These are phyloP conservation scores for Limnephilus auricula DNA, from an alignment of 2,888 invertebrate genomes.

Conservation along the genomic window DNA sequence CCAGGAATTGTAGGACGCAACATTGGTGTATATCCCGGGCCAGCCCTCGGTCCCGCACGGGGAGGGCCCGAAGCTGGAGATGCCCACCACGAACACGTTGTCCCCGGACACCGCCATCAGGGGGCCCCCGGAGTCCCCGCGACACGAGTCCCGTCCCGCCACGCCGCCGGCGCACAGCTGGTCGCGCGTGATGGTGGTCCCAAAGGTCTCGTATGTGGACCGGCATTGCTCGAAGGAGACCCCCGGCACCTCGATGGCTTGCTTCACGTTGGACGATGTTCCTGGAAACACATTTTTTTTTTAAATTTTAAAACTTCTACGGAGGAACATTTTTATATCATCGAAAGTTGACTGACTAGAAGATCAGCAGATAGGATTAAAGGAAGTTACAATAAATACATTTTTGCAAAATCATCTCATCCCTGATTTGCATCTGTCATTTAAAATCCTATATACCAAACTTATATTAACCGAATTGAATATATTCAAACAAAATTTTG, in stretches of 20 bases:
- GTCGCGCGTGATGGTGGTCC: slow-evolving; percentile 11
- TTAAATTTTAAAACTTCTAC: too few species aligned
- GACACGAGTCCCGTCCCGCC: slow-evolving; percentile 78
- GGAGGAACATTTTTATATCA: too few species aligned
- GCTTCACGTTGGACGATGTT: slow-evolving; percentile 77
- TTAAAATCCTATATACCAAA: too few species aligned
- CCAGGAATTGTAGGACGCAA: slow-evolving; percentile 79
- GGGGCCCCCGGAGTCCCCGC: slow-evolving; percentile 82
- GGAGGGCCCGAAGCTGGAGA: slow-evolving; percentile 82
- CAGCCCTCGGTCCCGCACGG: slow-evolving; percentile 79
- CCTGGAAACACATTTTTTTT: neutral
- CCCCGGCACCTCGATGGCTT: slow-evolving; percentile 76
- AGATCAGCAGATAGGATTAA: too few species aligned
- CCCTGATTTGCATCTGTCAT: too few species aligned
- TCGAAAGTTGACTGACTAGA: too few species aligned
- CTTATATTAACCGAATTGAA: too few species aligned
- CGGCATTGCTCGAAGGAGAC: slow-evolving; percentile 75
- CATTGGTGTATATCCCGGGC: slow-evolving; percentile 82
- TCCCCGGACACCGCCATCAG: slow-evolving; percentile 74
- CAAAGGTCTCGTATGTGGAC: slow-evolving; percentile 72
- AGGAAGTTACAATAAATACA: too few species aligned
- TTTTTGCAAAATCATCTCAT: too few species aligned
- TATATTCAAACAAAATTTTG: too few species aligned
- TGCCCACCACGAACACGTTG: slow-evolving; percentile 75
- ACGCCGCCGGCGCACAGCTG: slow-evolving; percentile 80